These are phyloP conservation scores for Myathropa florea DNA, from an alignment of 2,888 invertebrate species.

Conservation along the genomic window DNA sequence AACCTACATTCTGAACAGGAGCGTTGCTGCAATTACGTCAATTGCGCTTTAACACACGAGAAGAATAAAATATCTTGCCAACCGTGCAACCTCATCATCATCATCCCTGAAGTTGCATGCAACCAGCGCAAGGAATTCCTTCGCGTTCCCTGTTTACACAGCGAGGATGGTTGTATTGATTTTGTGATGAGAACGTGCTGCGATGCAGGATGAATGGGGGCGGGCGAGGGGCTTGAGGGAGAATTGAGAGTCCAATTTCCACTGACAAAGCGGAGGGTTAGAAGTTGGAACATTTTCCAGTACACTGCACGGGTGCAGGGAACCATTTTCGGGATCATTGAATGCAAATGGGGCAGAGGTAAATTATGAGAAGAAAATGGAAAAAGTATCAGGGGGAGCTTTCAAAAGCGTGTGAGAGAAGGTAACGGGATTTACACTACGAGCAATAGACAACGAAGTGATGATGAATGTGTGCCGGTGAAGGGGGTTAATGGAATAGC, in stretches of 20 bases:
- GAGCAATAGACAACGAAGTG: neutral
- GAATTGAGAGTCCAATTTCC: neutral
- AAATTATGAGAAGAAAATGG: too few relatives aligned
- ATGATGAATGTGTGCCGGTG: neutral
- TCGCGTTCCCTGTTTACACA: neutral
- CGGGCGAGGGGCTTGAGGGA: neutral
- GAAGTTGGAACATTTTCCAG: slow-evolving; percentile 9
- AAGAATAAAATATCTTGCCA: slow-evolving; percentile 1
- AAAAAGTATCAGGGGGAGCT: neutral
- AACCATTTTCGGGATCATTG: slow-evolving; percentile 45
- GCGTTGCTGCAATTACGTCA: slow-evolving; percentile 46
- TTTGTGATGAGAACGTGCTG: neutral
- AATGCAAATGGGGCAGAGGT: slow-evolving; percentile 18
- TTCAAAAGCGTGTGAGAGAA: neutral
- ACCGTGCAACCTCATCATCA: slow-evolving; percentile 5
- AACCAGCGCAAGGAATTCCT: too few relatives aligned
- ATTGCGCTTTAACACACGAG: slow-evolving; percentile 46
- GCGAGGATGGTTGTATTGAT: neutral
- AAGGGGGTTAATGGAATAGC: neutral
- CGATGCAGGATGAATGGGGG: too few relatives aligned
- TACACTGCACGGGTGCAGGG: neutral
- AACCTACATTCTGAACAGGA: slow-evolving; percentile 32
- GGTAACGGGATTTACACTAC: neutral
- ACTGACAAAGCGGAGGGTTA: neutral
- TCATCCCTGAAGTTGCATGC: slow-evolving; percentile 24